These are phyloP conservation scores for Psittacus erithacus DNA, from an alignment of 2,113 vertebrate species.

Conservation along the genomic window DNA sequence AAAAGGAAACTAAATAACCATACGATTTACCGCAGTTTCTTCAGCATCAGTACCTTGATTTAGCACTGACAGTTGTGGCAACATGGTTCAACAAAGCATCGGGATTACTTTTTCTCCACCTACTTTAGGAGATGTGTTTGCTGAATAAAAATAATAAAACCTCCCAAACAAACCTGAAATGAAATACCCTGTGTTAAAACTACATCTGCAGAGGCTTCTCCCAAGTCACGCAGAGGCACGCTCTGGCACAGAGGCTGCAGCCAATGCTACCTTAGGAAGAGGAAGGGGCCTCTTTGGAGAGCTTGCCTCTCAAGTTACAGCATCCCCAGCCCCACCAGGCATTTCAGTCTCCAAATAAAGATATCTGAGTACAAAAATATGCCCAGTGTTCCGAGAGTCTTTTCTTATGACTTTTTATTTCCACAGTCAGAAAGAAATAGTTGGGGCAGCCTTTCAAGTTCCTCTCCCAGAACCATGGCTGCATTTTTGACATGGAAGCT, in stretches of 20 bases:
- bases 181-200: neutral
- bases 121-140: neutral
- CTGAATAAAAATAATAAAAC: neutral
- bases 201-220: neutral
- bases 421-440: neutral
- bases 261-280: neutral
- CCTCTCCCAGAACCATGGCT: neutral
- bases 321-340: neutral
- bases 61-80: neutral
- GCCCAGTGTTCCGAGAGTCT: neutral
- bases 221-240: fast-evolving
- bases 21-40: neutral
- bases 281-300: neutral
- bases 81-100: neutral
- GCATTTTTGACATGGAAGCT: neutral
- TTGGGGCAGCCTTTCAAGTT: neutral
- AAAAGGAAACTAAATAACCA: neutral
- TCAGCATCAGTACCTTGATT: neutral
- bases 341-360: neutral
- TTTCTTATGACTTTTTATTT: neutral
- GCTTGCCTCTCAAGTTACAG: neutral
- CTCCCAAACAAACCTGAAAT: neutral
- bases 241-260: neutral
- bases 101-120: neutral
- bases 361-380: neutral